Conservation (phyloP, 2,113 vertebrate species). For the Scortum barcoo region DNA sequence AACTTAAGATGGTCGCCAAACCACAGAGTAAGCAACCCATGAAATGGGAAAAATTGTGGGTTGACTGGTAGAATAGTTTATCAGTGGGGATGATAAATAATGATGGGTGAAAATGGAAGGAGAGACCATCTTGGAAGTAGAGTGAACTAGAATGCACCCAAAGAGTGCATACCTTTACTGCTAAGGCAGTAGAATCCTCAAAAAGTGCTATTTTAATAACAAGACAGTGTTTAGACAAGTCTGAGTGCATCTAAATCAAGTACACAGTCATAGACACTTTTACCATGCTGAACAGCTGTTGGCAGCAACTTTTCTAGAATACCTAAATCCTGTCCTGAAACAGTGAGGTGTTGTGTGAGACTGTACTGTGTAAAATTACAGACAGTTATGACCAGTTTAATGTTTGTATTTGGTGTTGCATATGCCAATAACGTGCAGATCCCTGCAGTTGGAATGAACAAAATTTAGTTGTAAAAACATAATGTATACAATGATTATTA, state of each 20-base stretch:
- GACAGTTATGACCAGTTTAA: background rate
- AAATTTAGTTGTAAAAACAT: no score
- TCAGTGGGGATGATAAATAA: background rate
- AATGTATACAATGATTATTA: no score
- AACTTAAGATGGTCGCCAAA: conserved; percentile 68
- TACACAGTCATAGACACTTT: background rate
- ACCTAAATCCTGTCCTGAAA: background rate
- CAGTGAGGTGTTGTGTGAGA: background rate
- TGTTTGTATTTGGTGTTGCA: background rate
- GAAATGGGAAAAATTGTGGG: conserved; percentile 25
- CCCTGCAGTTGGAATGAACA: no score
- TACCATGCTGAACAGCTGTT: background rate
- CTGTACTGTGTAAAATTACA: background rate
- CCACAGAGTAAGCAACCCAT: conserved; percentile 44
- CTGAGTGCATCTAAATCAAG: background rate
- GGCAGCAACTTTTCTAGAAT: background rate
- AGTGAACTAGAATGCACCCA: background rate
- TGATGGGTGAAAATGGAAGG: background rate
- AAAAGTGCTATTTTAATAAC: background rate
- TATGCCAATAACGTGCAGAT: no score
- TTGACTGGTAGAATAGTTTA: background rate
- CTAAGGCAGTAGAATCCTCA: conserved; percentile 7
- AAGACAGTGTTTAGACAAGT: background rate
- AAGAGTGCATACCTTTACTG: background rate
- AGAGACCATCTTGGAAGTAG: background rate